phyloP scores from a whole-genome alignment of 2,113 vertebrate species.

The Nycticorax nycticorax region DNA sequence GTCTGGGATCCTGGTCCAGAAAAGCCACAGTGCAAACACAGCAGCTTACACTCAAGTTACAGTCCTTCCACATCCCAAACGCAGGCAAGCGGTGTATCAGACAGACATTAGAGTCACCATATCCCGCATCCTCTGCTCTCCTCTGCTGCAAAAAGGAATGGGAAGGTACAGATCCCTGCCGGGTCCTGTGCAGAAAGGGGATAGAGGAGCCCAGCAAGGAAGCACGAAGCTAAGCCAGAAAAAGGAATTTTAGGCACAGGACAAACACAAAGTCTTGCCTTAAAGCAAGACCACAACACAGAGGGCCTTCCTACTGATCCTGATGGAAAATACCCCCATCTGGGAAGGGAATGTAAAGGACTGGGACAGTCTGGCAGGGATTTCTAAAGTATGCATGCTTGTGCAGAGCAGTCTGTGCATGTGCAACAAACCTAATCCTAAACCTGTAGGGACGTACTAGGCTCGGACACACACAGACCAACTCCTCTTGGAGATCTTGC shows the following conservation, averaged over 20 bases:
- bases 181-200: not conserved
- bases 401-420: not conserved
- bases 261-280: not conserved
- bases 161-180: not conserved
- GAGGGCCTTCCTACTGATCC: not conserved
- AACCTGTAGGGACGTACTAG: not conserved
- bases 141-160: not conserved
- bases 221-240: not conserved
- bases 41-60: not conserved
- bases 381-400: not conserved
- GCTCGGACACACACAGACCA: not conserved
- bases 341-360: not conserved
- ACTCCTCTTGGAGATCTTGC: not conserved
- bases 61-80: fast-evolving
- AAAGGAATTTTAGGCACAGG: not conserved
- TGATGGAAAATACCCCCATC: not conserved
- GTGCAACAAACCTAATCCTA: not conserved
- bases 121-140: not conserved
- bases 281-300: not conserved
- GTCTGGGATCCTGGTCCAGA: not conserved
- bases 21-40: not conserved
- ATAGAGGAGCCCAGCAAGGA: not conserved
- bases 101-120: fast-evolving
- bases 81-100: fast-evolving
- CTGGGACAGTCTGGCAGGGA: not conserved